Base-by-base conservation (phyloP, 1,140 invertebrate genomes). In the Pogonomyrmex californicus region DNA sequence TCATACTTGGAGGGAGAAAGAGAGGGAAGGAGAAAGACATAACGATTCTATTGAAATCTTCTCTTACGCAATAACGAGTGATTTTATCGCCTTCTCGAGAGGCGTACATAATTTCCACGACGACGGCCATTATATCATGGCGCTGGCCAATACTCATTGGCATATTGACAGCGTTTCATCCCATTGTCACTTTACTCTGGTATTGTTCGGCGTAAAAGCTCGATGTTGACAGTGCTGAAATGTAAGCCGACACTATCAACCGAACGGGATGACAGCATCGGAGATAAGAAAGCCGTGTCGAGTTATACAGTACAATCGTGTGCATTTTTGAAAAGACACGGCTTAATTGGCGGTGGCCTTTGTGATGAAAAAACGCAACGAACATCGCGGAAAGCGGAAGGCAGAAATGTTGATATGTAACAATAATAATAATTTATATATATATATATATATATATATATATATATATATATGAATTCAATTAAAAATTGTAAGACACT, bases 161-260 rank as follows among this genome's bases (percentile, higher is more conserved):
- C 47, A 65, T 81, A 81, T 81, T 70, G 78, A 81, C 78, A 81
- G 63, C 63, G 77, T 30, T 68, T 81, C 77, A 68, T 70, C 65
- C 30, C 78, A 70, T 81, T 81, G 78, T 81, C 78, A 44, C 63
- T 68, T 65, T 81, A 66, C 56, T 12, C 56, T 23, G 10, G 17
- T 38, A 70, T 70, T 81, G 78, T 70, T 81, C 36, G 49, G 23
- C 63, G 23, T 33, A 41, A 12, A 58, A 51, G 17, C 56, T 49
- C 12, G n/a, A 14, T 23, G 44, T 38, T 65, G 58, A 78, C 60
- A 23, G 33, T 49, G 58, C 44, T 65, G 58, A 63, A 33, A 63
- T 47, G 58, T 47, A 47, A 63, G 58, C 60, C 33, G 44, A 12
- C 23, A 47, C 47, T 79, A 68, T 79, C 77, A 79, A 44, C 36